Base-by-base conservation (phyloP, 2,797 vertebrate species). In the Eupleurogrammus muticus region DNA sequence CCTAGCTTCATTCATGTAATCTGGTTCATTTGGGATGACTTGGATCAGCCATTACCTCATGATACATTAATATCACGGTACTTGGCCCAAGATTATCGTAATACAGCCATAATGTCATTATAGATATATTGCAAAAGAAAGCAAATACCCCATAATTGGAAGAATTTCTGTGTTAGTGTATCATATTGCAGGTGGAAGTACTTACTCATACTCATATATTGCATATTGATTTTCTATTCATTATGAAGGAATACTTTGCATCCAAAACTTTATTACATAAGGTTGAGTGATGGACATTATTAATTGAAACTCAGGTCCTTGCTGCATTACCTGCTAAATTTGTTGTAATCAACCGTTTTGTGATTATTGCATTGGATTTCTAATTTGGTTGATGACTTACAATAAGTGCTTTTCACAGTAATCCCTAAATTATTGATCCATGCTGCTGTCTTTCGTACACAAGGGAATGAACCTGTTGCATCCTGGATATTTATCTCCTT, bases 381-480 rank as follows among this genome's bases (percentile, higher is more conserved):
- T 58, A 19, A 54, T 65, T n/a, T 12, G 44, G 21, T 36, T 59
- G 20, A 58, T 67, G 44, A 14, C 46, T 56, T 21, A 32, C 54
- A 7, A 19, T n/a, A 13, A 52, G 16, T 12, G 12, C 16, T 19
- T 16, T 24, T 32, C 2, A 9, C 9, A 53, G 59, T 20, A 1
- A 38, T 38, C 19, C 1, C 28, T 23, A n/a, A 36, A 32, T 21
- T 2, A 54, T 34, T 34, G 2, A 5, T 23, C 23, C 9, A 36
- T 57, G 28, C 6, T 38, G 46, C 9, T 51, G 6, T 54, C 42
- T 49, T 13, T 34, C 10, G 49, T 38, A 48, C 6, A 28, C n/a
- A 52, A 19, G 2, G 9, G 6, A 46, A 13, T 65, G 5, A 12
- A 69, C 53, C 9, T 5, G 4, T 53, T 49, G 28, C 11, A 21